Percentiles rank a stretch among this genome's conserved stretches.
Evolutionary conservation across 2,888 invertebrate genomes (phyloP).

Genomic region (Oxyteleia sp.): DNA sequence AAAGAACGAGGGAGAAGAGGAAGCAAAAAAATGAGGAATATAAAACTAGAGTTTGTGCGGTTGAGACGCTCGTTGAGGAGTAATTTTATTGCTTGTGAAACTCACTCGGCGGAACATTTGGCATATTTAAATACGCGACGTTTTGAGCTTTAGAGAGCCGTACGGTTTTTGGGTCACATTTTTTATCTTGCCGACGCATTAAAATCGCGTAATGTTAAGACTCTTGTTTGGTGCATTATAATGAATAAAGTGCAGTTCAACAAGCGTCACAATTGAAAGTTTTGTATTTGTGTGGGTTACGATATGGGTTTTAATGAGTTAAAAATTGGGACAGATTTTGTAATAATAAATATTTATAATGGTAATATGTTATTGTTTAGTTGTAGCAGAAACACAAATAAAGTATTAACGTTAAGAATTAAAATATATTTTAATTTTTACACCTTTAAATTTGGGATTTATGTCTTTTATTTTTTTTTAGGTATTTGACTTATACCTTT

Average conservation of each 20-base stretch:
- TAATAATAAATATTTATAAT: too few species aligned
- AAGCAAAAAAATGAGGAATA: slow-evolving; percentile 25
- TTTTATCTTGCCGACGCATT: slow-evolving; percentile 12
- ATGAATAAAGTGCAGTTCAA: background rate
- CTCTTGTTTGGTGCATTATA: background rate
- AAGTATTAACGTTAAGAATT: too few species aligned
- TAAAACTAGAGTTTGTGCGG: slow-evolving; percentile 33
- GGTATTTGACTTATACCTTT: too few species aligned
- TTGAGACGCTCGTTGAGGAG: slow-evolving; percentile 10
- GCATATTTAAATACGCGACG: slow-evolving; percentile 27
- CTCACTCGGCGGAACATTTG: slow-evolving; percentile 30
- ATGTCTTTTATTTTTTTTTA: too few species aligned
- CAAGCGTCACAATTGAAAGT: too few species aligned
- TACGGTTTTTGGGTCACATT: slow-evolving; percentile 27
- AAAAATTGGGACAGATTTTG: too few species aligned
- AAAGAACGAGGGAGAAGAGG: slow-evolving; percentile 1
- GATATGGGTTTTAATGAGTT: too few species aligned
- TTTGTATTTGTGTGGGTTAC: too few species aligned
- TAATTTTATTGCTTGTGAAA: slow-evolving; percentile 38
- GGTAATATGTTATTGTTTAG: too few species aligned
- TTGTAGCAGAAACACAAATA: too few species aligned
- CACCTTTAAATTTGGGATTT: too few species aligned
- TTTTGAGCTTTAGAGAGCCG: slow-evolving; percentile 29
- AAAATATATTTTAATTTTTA: too few species aligned
- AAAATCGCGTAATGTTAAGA: background rate